Evolutionary conservation across 2,113 vertebrate species (phyloP).

Genomic region (Amazona vittata): DNA sequence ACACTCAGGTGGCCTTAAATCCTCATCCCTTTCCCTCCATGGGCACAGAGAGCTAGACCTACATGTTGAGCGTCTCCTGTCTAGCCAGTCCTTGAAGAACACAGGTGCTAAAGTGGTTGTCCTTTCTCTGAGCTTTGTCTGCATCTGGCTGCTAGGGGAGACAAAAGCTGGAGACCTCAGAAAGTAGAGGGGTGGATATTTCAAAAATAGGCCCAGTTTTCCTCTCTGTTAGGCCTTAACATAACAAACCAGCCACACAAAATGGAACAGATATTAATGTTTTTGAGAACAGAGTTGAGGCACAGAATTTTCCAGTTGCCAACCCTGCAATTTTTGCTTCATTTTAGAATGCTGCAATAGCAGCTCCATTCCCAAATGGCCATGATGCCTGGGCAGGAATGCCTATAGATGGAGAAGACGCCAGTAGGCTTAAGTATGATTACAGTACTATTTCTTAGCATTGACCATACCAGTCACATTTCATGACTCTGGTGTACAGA

Average conservation of each 20-base stretch:
- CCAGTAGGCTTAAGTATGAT: neutral
- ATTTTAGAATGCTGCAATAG: neutral
- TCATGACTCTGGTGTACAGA: neutral
- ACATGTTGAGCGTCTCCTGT: neutral
- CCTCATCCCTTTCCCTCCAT: neutral
- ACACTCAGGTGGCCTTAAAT: neutral
- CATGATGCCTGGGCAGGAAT: neutral
- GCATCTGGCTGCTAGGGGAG: neutral
- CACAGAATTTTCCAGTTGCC: neutral
- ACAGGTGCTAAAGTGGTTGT: neutral
- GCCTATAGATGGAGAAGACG: neutral
- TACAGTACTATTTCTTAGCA: neutral
- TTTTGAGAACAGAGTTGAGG: neutral
- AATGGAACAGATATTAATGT: neutral
- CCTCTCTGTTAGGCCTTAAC: neutral
- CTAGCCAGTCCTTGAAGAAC: neutral
- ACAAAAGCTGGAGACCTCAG: neutral
- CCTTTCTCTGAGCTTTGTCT: neutral
- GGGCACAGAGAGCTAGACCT: neutral
- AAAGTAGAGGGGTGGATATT: neutral
- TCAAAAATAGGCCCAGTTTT: neutral
- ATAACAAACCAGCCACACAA: neutral
- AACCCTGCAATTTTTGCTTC: neutral
- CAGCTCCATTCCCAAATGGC: neutral
- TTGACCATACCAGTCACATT: fast-evolving